phyloP scores from a whole-genome alignment of 2,888 invertebrate genomes.

The Dysmachus trigonus region DNA sequence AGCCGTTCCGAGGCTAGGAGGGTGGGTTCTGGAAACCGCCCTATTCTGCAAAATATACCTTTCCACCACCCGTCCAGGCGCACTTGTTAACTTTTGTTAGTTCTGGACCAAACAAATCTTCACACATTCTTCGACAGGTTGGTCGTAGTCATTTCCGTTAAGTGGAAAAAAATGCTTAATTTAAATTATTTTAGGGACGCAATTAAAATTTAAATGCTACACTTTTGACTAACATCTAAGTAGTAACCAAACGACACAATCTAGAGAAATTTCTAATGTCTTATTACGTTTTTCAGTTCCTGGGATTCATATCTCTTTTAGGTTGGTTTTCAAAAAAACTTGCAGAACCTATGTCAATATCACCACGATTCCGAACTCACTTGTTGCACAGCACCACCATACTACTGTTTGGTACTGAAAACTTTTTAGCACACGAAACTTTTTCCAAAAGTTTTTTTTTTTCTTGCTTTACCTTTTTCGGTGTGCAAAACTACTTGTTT shows the following conservation, averaged over 20 bases:
- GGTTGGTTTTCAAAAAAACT: neutral
- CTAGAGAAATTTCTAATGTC: neutral
- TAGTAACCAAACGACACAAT: neutral
- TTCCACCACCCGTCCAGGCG: neutral
- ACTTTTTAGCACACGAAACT: conserved; percentile 65
- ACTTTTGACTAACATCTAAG: neutral
- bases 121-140: neutral
- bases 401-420: conserved; percentile 54
- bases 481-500: conserved; percentile 55
- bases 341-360: conserved; percentile 52
- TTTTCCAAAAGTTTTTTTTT: conserved; percentile 59
- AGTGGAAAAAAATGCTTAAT: neutral
- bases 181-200: neutral
- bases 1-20: neutral
- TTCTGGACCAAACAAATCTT: neutral
- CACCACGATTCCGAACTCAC: conserved; percentile 64
- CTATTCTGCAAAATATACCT: conserved; percentile 17
- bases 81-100: neutral
- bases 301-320: neutral
- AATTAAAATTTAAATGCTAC: neutral
- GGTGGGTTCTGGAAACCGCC: neutral
- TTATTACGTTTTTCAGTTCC: neutral
- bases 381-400: conserved; percentile 64
- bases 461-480: conserved; percentile 52
- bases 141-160: neutral